Evolutionary conservation across 2,888 invertebrate genomes (phyloP).

Genomic region (Ectobius pallidus): DNA sequence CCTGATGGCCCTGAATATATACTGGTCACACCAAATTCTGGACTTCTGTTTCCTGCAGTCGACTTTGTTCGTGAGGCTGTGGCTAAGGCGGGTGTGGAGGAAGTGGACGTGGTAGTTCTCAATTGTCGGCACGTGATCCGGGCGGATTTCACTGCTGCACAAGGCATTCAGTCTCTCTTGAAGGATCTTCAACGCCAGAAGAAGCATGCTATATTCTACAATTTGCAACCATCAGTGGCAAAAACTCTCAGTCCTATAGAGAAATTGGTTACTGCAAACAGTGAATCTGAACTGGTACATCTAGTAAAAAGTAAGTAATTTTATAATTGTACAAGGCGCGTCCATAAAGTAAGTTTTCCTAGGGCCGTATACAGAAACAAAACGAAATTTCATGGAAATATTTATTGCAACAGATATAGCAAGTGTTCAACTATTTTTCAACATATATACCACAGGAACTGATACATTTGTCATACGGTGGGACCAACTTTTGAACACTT

Average conservation of each 20-base stretch:
- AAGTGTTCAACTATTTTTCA: too few relatives aligned
- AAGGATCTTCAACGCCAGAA: neutral
- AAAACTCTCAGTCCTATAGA: neutral
- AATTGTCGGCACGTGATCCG: constrained; percentile 67
- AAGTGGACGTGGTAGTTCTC: constrained; percentile 58
- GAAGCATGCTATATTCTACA: constrained; percentile 7
- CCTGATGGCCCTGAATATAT: constrained; percentile 51
- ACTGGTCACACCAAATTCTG: constrained; percentile 57
- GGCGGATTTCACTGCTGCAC: constrained; percentile 71
- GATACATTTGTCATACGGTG: too few relatives aligned
- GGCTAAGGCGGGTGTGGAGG: constrained; percentile 50
- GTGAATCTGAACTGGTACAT: neutral
- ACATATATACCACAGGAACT: too few relatives aligned
- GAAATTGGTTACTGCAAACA: neutral
- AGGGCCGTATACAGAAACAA: too few relatives aligned
- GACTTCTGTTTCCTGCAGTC: constrained; percentile 63
- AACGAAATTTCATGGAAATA: too few relatives aligned
- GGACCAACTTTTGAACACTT: too few relatives aligned
- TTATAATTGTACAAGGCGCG: too few relatives aligned
- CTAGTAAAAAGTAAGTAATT: constrained; percentile 10
- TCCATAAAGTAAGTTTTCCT: too few relatives aligned
- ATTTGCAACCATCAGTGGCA: constrained; percentile 16
- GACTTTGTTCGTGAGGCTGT: constrained; percentile 61
- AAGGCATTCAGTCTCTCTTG: constrained; percentile 53
- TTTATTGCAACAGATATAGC: too few relatives aligned